Evolutionary conservation across 2,113 vertebrate genomes (phyloP).

Genomic region (Chroicocephalus ridibundus): DNA sequence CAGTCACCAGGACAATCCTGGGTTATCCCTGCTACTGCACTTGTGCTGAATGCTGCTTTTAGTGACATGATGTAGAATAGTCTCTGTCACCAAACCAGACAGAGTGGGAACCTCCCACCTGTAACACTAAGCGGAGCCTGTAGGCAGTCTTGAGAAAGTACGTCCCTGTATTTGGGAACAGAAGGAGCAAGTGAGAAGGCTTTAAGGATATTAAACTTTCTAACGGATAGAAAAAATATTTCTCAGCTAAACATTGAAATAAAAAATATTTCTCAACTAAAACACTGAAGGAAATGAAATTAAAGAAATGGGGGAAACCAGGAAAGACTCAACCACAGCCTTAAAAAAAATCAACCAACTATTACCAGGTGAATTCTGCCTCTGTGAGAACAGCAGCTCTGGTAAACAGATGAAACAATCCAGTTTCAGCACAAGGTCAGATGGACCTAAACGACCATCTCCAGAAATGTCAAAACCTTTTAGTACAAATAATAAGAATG

Average conservation of each 20-base stretch:
- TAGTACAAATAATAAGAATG: background rate
- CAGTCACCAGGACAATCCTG: background rate
- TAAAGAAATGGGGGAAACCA: background rate
- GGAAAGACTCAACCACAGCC: background rate
- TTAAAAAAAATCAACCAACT: background rate
- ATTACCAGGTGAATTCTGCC: background rate
- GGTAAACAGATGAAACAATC: background rate
- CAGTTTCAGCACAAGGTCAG: background rate
- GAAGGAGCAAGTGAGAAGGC: background rate
- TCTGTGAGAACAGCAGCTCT: background rate
- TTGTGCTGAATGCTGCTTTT: background rate
- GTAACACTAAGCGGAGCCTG: background rate
- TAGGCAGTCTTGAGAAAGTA: background rate
- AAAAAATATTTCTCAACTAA: background rate
- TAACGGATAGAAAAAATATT: background rate
- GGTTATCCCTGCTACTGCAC: background rate
- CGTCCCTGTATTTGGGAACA: background rate
- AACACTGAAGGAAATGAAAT: background rate
- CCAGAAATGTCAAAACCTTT: background rate
- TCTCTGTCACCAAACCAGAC: background rate
- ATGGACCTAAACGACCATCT: background rate
- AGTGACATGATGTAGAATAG: accelerated
- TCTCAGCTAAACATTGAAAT: background rate
- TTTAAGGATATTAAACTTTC: background rate
- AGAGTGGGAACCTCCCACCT: background rate